These are phyloP conservation scores for Acestrorhynchus altus DNA, from an alignment of 2,797 vertebrate species.

Conservation along the genomic window DNA sequence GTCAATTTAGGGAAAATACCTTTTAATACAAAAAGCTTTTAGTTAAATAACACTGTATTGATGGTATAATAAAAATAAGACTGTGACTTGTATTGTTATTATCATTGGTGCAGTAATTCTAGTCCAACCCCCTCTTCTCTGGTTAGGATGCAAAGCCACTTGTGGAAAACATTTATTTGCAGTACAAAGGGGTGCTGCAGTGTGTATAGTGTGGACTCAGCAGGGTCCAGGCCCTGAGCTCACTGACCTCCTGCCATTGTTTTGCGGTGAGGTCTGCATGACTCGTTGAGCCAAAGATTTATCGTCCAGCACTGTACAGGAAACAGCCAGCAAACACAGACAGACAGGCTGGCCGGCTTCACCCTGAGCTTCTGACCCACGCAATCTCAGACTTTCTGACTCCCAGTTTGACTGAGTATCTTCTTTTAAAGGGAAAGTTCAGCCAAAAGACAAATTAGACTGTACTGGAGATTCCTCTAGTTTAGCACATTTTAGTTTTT, in stretches of 20 bases:
- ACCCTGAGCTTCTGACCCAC: not conserved
- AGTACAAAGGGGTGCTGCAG: conserved; percentile 68
- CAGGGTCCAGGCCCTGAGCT: conserved; percentile 63
- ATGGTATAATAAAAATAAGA: too few species aligned
- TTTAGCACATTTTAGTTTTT: too few species aligned
- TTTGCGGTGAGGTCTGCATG: conserved; percentile 75
- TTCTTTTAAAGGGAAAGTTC: not conserved
- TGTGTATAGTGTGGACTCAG: conserved; percentile 75
- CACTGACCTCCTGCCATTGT: conserved; percentile 78
- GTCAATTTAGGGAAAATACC: too few species aligned
- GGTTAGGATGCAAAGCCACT: conserved; percentile 56
- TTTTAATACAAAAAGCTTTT: too few species aligned
- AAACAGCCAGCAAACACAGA: conserved; percentile 52
- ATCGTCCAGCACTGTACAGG: conserved; percentile 63
- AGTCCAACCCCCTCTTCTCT: not conserved
- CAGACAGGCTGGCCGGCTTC: conserved; percentile 51
- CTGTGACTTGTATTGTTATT: not conserved
- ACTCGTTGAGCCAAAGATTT: conserved; percentile 77
- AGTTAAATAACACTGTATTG: too few species aligned
- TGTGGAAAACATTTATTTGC: conserved; percentile 67
- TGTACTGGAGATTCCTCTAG: too few species aligned
- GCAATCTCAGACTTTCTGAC: not conserved
- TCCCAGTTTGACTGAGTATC: not conserved
- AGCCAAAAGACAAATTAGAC: not conserved
- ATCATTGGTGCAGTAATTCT: not conserved